phyloP scores from a whole-genome alignment of 2,113 vertebrate genomes.

The Albula glossodonta region DNA sequence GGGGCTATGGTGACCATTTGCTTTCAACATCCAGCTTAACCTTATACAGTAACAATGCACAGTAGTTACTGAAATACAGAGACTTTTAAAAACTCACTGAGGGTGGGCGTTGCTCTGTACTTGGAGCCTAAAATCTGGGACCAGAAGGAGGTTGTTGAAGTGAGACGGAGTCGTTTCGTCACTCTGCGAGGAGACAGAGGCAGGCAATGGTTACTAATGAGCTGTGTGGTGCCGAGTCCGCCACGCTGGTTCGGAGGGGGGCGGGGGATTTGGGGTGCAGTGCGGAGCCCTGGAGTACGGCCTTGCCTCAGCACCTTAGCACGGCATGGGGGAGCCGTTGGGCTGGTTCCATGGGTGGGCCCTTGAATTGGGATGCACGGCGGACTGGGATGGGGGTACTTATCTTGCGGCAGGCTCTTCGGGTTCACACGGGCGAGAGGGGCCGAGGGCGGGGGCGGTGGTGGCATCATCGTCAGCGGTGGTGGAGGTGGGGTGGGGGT shows the following conservation, averaged over 20 bases:
- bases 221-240: too few relatives aligned
- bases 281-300: too few relatives aligned
- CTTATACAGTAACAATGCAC: neutral
- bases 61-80: neutral
- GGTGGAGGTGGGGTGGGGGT: neutral
- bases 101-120: neutral
- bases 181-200: neutral
- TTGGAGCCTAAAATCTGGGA: neutral
- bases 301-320: neutral
- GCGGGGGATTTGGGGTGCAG: too few relatives aligned
- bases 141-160: neutral
- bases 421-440: conserved; percentile 2
- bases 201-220: neutral
- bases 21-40: neutral
- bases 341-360: conserved; percentile 14
- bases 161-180: neutral
- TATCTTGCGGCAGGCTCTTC: neutral
- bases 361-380: neutral
- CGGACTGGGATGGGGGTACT: neutral
- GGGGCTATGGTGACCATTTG: neutral
- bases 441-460: neutral
- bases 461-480: neutral
- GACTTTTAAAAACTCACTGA: neutral
- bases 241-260: too few relatives aligned
- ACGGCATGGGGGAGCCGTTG: conserved; percentile 10